Base-by-base conservation (phyloP, 2,797 vertebrate species). In the Anguilla pacifica region DNA sequence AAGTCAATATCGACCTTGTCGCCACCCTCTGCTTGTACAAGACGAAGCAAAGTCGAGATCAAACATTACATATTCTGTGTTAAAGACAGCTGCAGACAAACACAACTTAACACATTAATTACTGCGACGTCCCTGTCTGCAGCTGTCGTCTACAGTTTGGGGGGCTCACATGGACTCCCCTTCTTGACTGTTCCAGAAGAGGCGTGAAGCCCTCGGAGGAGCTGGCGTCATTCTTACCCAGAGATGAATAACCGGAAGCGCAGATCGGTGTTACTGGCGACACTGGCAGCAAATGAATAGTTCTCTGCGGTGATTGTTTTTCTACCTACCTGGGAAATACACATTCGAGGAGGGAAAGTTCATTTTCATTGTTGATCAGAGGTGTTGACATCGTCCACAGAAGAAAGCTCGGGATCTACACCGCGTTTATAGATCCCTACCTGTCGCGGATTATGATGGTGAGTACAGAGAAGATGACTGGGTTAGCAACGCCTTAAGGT, bases 211-310 rank as follows among this genome's bases (percentile, higher is more conserved):
- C 87, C 87, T 88, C 87, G 53, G 85, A 86, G 72, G 79, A 67
- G 87, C 91, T 86, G 89, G 90, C 91, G 88, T 90, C 90, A 90
- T 88, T 90, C 87, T 86, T 90, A 88, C 81, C 85, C 87, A 88
- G 81, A 82, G 86, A 87, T 88, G 86, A 86, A 87, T 89, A 90
- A 95, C 95, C 95, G 95, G 95, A 96, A 96, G 95, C 95, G 93
- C 94, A 93, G 88, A 94, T 92, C 95, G 93, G 94, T 95, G 93
- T 93, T 90, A 90, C 92, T 90, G 87, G 86, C 89, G 31, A 91
- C 90, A 90, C 90, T 88, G 87, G 88, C 90, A 87, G 83, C 91
- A 90, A 91, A 90, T 88, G 92, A 91, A 92, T 61, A 82, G 67
- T 57, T 55, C 67, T 79, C 86, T 87, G 46, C 86, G 35, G 10